Base-by-base conservation (phyloP, 2,888 invertebrate species). In the Chaitophorus viminalis region DNA sequence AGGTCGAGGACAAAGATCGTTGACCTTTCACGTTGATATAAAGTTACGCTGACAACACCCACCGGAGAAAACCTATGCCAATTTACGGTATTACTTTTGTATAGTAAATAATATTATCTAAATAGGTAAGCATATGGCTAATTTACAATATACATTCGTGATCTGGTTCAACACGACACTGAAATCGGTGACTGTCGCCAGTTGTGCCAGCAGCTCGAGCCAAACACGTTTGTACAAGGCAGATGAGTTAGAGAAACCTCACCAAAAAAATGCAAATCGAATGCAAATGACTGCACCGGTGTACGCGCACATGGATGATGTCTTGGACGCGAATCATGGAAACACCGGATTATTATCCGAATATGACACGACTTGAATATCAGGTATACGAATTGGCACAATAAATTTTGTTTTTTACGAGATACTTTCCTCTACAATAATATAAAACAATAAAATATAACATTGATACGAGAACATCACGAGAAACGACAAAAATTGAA, bases 1-100 rank as follows among this genome's bases (percentile, higher is more conserved):
- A 76, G 84, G 75, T 84, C 76, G 84, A 85, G 84, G 76, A 77
- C 76, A 65, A n/a, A 60, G 87, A 65, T 81, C 87, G 87, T 87
- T 72, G 81, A 87, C 81, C 87, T 87, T 87, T 65, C n/a, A 46
- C 46, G 17, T 29, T 68, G 68, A 46, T 68, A 52, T 77, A 83
- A 46, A 29, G n/a, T 82, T 82, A 72, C 52, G 33, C 70, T 60
- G 60, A 76, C 76, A 76, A 84, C 84, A 68, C 84, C 39, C 60
- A 75, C 83, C 83, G 25, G 60, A 84, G 29, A 75, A 84, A 77
- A 85, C 76, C 65, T 46, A 77, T 72, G 83, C 52, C 60, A 72
- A 76, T 76, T 83, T 31, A 33, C 29, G 82, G 33, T 82, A 52
- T 17, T 52, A 74, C 33, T n/a, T 72, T n/a, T 33, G 33, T 46